A percentile compares a stretch with the other conserved stretches of the same genome.
These are phyloP conservation scores for Halcyon malimbica DNA, from an alignment of 2,113 vertebrate genomes.

Conservation along the genomic window DNA sequence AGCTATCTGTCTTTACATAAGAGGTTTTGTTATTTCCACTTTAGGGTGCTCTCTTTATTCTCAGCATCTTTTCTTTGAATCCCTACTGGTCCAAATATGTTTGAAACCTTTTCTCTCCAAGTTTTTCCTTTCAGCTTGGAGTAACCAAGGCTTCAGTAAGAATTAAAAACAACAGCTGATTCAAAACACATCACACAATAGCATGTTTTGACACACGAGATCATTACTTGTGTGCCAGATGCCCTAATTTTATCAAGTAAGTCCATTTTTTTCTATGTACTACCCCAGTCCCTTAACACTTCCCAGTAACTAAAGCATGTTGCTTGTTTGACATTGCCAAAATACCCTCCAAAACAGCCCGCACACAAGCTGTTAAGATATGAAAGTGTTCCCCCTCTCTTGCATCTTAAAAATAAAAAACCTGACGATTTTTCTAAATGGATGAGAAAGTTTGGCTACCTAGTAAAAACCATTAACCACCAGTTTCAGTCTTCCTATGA, in stretches of 20 bases:
- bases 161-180: conserved; percentile 41
- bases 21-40: background rate
- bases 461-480: background rate
- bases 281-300: conserved; percentile 37
- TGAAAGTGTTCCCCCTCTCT: conserved; percentile 24
- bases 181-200: conserved; percentile 1
- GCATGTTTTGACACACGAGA: conserved; percentile 42
- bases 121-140: background rate
- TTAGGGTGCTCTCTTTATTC: background rate
- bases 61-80: background rate
- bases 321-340: conserved; percentile 47
- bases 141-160: background rate
- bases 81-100: background rate
- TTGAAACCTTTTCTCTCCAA: background rate
- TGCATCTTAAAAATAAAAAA: conserved; percentile 45
- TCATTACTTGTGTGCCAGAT: conserved; percentile 31
- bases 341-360: conserved; percentile 48
- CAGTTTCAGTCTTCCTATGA: background rate
- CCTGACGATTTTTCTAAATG: conserved; percentile 11
- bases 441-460: background rate
- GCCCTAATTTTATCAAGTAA: conserved; percentile 27
- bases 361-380: conserved; percentile 60
- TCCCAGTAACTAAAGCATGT: conserved; percentile 13
- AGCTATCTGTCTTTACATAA: background rate
- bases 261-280: background rate